Base-by-base conservation (phyloP, 1,140 invertebrate genomes). In the Bradynema listronoti region DNA sequence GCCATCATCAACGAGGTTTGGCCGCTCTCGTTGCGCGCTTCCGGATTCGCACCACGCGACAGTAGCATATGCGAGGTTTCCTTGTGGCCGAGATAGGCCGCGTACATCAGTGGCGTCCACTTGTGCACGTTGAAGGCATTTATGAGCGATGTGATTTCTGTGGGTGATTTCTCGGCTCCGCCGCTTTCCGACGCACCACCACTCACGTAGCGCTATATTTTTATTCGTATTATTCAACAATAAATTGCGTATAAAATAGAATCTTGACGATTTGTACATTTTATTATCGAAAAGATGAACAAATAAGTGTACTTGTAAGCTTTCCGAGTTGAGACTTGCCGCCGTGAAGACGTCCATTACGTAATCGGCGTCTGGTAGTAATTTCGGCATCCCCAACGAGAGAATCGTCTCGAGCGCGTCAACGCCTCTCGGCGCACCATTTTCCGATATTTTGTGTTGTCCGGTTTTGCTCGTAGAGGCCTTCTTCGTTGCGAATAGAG, bases 101-200 rank as follows among this genome's bases (percentile, higher is more conserved):
- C 82, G 73, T 83, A 83, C 81, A 83, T 82, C 24, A 83, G 68
- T 0, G 82, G 79, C 3, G 82, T 82, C 82, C 82, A 82, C 3
- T 81, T 80, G 27, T 78, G 74, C 45, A 56, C 65, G 60, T 82
- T 82, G 36, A 46, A 36, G 42, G 24, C 19, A 36, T 65, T 59
- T 30, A 68, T 54, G 27, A 61, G 7, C n/a, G n/a, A n/a, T n/a
- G n/a, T n/a, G n/a, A n/a, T n/a, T n/a, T n/a, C n/a, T n/a, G n/a
- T n/a, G n/a, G n/a, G n/a, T n/a, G n/a, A n/a, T n/a, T n/a, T n/a
- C n/a, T n/a, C n/a, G n/a, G n/a, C n/a, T n/a, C n/a, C n/a, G n/a
- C n/a, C n/a, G n/a, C n/a, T n/a, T 47, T 7, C 45, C 19, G 25
- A 19, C 36, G 32, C 19, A 24, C 56, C 58, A 7, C 57, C 7